phyloP scores from a whole-genome alignment of 2,113 vertebrate genomes.

The Capreolus pygargus region DNA sequence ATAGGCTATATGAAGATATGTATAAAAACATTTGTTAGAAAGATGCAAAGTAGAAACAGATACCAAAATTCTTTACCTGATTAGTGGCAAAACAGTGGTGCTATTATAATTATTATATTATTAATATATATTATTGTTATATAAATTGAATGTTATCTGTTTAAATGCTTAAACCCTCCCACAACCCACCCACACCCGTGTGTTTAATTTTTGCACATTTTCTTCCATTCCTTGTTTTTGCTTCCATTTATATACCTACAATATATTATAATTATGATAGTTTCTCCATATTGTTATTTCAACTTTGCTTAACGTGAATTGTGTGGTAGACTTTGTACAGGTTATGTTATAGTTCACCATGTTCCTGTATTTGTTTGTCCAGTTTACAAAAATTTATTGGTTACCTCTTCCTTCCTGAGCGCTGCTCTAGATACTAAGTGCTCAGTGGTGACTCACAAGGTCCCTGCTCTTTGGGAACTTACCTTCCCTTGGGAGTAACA shows the following conservation, averaged over 20 bases:
- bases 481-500: not conserved
- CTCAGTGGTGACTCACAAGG: not conserved
- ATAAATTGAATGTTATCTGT: not conserved
- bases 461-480: not conserved
- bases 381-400: not conserved
- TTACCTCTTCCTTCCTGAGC: not conserved
- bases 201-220: conserved; percentile 6
- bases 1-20: not conserved
- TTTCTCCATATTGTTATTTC: not conserved
- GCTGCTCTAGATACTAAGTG: not conserved
- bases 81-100: not conserved
- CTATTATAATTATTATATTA: not conserved
- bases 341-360: not conserved
- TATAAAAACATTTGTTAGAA: conserved; percentile 19
- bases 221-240: not conserved
- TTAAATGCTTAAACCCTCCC: not conserved
- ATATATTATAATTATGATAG: not conserved
- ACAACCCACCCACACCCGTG: not conserved
- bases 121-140: not conserved
- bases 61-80: not conserved
- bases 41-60: not conserved
- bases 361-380: not conserved
- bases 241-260: not conserved
- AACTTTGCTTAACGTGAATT: not conserved
- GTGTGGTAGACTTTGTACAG: not conserved